These are phyloP conservation scores for Eulemur mongoz DNA, from an alignment of 2,797 vertebrate genomes.

Conservation along the genomic window DNA sequence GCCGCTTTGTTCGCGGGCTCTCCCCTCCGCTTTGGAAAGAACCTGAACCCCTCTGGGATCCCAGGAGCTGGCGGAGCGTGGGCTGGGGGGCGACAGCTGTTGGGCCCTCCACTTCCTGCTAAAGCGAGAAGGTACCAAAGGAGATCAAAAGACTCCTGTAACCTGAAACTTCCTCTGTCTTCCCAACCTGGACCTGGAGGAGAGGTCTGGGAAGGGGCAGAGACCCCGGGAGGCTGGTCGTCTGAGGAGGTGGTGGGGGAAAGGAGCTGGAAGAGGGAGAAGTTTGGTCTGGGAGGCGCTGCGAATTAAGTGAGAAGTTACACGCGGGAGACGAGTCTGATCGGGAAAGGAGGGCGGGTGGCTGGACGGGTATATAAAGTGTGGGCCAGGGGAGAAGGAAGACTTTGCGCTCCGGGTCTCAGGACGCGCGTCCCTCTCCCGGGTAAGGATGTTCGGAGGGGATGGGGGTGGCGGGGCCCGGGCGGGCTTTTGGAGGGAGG, in stretches of 20 bases:
- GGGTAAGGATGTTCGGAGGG: neutral
- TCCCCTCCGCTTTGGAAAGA: neutral
- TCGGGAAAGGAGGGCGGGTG: neutral
- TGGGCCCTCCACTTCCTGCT: neutral
- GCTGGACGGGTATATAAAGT: neutral
- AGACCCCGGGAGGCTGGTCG: conserved; percentile 52
- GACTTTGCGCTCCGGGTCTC: neutral
- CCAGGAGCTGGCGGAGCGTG: neutral
- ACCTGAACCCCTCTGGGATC: neutral
- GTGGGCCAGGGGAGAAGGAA: neutral
- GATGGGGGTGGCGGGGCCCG: neutral
- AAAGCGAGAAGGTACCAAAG: neutral
- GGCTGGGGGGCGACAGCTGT: neutral
- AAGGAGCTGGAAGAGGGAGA: neutral
- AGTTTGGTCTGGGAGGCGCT: conserved; percentile 28
- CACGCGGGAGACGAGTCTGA: neutral
- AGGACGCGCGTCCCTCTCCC: neutral
- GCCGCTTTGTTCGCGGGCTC: conserved; percentile 45
- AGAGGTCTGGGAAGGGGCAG: conserved; percentile 1
- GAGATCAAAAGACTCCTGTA: conserved; percentile 19
- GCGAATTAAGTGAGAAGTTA: conserved; percentile 43
- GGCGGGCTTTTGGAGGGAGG: neutral
- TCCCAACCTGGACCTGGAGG: neutral
- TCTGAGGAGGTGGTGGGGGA: neutral
- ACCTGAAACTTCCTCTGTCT: conserved; percentile 61